Base-by-base conservation (phyloP, 2,888 invertebrate genomes). In the Acronicta leporina region DNA sequence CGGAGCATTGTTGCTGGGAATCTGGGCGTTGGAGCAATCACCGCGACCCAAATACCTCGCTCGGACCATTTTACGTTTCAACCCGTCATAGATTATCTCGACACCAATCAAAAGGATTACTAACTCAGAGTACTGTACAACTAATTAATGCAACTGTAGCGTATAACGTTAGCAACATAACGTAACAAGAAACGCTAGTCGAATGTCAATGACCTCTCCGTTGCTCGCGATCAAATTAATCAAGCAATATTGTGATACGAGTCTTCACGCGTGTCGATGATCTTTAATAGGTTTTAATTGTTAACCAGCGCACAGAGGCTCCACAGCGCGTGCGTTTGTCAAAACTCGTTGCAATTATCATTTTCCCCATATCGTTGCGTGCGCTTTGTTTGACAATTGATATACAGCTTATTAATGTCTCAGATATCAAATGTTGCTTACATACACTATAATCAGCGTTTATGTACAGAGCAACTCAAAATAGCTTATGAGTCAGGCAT, bases 221-320 rank as follows among this genome's bases (percentile, higher is more conserved):
- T 84, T 82, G 83, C 83, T 81, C 82, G 84, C 83, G 87, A 91
- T 87, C 89, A 86, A 90, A 90, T 91, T 91, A 90, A 92, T 92
- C 89, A 88, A 87, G 82, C 81, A 87, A 87, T 90, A 88, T 90
- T 88, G 88, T 87, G 87, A 88, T 90, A 86, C 82, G 78, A 84
- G 74, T 82, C 74, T 74, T 84, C 88, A 85, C 87, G 87, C 87
- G 85, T 80, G 83, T 81, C 87, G 85, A 89, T 89, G 90, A 87
- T 86, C 84, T 90, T 86, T 91, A 90, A 93, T 92, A 91, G 91
- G 78, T 84, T 66, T 88, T 90, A 90, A 92, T 92, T 90, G 86
- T 75, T 57, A 59, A 65, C 79, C 82, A 67, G 50, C 70, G 42
- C 70, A 61, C 63, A 64, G 62, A 65, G 63, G 63, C 59, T 68